Evolutionary conservation across 2,888 invertebrate species (phyloP).

Genomic region (Eremobia ochroleuca): DNA sequence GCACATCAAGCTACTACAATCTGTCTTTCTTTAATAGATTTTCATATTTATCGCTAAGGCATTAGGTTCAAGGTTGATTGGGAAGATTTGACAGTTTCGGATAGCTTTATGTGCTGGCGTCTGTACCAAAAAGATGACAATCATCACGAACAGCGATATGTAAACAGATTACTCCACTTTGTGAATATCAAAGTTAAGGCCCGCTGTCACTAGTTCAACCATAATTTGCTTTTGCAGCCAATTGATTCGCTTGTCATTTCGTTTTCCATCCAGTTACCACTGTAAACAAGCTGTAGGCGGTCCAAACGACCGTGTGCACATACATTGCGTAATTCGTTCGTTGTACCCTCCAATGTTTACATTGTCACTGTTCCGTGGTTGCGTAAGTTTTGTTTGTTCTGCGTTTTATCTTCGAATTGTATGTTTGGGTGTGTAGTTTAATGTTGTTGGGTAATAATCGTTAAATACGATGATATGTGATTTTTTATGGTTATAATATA

Average conservation of each 20-base stretch:
- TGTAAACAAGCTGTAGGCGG: constrained; percentile 57
- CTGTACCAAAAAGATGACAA: constrained; percentile 13
- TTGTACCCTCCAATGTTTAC: constrained; percentile 47
- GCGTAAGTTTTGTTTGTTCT: constrained; percentile 25
- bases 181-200: constrained; percentile 17
- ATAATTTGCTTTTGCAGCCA: constrained; percentile 58
- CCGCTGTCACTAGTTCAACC: constrained; percentile 33
- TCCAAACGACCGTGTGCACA: constrained; percentile 36
- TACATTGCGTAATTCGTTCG: constrained; percentile 56
- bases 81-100: too few relatives aligned
- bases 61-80: too few relatives aligned
- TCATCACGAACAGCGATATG: not conserved
- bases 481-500: not conserved
- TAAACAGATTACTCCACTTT: constrained; percentile 17
- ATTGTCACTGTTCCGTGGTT: constrained; percentile 31
- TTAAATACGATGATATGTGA: not conserved
- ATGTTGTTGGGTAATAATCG: not conserved
- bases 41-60: too few relatives aligned
- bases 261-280: constrained; percentile 60
- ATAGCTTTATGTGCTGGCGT: too few relatives aligned
- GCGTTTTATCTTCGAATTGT: constrained; percentile 18
- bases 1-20: too few relatives aligned
- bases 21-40: too few relatives aligned
- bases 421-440: not conserved
- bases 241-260: constrained; percentile 56